Evolutionary conservation across 2,888 invertebrate genomes (phyloP).

Genomic region (Hemicrepidius hirtus): DNA sequence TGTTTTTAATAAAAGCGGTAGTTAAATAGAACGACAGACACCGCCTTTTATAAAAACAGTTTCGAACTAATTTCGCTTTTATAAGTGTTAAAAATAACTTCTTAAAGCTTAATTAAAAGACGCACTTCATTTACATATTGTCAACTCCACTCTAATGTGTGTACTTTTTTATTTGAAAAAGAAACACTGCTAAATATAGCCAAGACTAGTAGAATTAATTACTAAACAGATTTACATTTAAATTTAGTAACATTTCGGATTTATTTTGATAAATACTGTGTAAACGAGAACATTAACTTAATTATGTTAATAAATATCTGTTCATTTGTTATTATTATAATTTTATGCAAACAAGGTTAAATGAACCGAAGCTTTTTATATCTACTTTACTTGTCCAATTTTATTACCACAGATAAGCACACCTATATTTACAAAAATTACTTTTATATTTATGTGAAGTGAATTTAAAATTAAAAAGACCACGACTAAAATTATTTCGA

Average conservation of each 20-base stretch:
- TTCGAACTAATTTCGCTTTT: conserved; percentile 33
- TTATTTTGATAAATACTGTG: conserved; percentile 28
- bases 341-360: conserved; percentile 27
- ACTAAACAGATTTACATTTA: conserved; percentile 34
- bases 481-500: too few relatives aligned
- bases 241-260: conserved; percentile 14
- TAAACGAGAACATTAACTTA: conserved; percentile 27
- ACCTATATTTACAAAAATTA: conserved; percentile 3
- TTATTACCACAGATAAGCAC: conserved; percentile 1
- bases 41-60: conserved; percentile 27
- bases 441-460: too few relatives aligned
- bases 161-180: conserved; percentile 28
- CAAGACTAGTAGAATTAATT: conserved; percentile 33
- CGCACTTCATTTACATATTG: conserved; percentile 33
- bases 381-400: background rate
- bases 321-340: conserved; percentile 26
- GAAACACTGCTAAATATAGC: conserved; percentile 32
- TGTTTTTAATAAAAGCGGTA: conserved; percentile 21
- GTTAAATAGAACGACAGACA: conserved; percentile 12
- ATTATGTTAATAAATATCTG: conserved; percentile 27
- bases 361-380: conserved; percentile 8
- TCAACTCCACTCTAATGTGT: conserved; percentile 32
- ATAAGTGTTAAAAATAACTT: conserved; percentile 36
- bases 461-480: too few relatives aligned
- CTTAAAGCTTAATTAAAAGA: conserved; percentile 38